Conservation (phyloP, 2,113 vertebrate species). For the Elachura formosa region DNA sequence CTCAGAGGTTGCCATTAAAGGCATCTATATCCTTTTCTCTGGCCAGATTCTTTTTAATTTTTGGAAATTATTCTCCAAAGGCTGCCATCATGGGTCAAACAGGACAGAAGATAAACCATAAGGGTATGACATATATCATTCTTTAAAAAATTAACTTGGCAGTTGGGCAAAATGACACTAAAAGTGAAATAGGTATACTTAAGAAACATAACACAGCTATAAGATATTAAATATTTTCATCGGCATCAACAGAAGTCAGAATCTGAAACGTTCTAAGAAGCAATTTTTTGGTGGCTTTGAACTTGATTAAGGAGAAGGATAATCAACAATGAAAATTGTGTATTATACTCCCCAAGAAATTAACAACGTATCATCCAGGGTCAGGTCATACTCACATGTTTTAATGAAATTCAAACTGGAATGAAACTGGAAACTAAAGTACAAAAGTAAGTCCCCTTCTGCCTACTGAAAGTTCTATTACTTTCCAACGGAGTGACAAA, state of each 20-base stretch:
- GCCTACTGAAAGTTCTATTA: not conserved
- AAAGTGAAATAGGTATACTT: not conserved
- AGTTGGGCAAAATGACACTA: not conserved
- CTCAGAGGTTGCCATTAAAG: not conserved
- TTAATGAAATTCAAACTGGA: not conserved
- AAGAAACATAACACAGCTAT: not conserved
- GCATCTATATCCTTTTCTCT: not conserved
- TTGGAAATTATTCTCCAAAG: not conserved
- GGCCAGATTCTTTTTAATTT: not conserved
- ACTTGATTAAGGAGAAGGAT: not conserved
- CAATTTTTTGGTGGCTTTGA: not conserved
- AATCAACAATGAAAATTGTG: not conserved
- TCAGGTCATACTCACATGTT: not conserved
- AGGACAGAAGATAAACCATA: not conserved
- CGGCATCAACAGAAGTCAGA: not conserved
- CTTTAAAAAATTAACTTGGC: not conserved
- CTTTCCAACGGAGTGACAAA: conserved; percentile 17
- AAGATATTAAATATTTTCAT: not conserved
- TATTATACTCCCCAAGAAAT: not conserved
- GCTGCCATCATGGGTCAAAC: not conserved
- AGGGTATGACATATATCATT: not conserved
- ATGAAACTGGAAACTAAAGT: not conserved
- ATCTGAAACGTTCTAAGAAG: not conserved
- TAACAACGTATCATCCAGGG: not conserved
- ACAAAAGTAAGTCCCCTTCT: not conserved